These are phyloP conservation scores for Onychomys leucogaster DNA, from an alignment of 2,797 vertebrate species.

Conservation along the genomic window DNA sequence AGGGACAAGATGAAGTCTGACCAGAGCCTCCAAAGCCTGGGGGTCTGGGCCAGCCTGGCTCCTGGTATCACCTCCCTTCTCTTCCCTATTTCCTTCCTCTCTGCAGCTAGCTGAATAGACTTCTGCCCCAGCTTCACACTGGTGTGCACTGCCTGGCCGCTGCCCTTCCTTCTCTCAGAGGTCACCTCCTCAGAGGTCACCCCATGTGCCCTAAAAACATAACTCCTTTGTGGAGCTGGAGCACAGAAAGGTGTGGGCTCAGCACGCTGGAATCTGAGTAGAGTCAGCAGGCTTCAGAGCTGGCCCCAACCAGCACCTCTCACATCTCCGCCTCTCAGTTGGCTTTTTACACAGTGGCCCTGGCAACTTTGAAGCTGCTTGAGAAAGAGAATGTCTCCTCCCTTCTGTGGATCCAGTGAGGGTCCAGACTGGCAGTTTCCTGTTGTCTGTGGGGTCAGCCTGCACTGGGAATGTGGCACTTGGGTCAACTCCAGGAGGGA, in stretches of 20 bases:
- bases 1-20: neutral
- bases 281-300: neutral
- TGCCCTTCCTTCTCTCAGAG: neutral
- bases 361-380: neutral
- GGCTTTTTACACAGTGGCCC: neutral
- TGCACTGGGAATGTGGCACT: too few species aligned
- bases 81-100: neutral
- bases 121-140: neutral
- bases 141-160: neutral
- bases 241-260: neutral
- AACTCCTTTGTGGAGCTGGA: neutral
- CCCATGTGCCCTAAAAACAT: neutral
- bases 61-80: too few species aligned
- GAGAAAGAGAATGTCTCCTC: neutral
- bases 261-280: neutral
- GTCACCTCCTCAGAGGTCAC: neutral
- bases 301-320: neutral
- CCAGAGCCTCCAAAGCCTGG: too few species aligned
- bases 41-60: neutral
- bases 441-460: neutral
- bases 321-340: neutral
- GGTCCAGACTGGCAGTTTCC: neutral
- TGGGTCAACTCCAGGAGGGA: neutral
- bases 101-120: neutral
- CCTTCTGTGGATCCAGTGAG: neutral